Evolutionary conservation across 2,113 vertebrate genomes (phyloP), one percentile per base, ranked within the genome.

Genomic region (Cyprinodon variegatus): DNA sequence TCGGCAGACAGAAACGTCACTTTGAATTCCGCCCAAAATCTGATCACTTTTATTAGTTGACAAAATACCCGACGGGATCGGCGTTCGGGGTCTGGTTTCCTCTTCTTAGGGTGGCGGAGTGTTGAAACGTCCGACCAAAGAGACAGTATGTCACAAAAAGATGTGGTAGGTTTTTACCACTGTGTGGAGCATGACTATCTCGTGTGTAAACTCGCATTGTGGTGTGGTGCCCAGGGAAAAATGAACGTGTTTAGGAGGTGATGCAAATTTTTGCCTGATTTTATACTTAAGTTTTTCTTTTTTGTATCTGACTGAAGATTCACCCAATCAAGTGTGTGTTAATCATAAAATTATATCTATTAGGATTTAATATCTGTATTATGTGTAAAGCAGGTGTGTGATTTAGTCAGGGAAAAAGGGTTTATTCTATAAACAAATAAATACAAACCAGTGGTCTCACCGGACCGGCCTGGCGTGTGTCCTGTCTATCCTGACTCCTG

Each of bases 391-490:
- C 84, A 46, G 94, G 93, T 74, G 70, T 39, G 84, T 91, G 89
- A 95, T 94, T 93, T 93, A 94, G 90, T 84, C 29, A 92, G 67
- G 36, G 87, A 75, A 83, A 93, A 91, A 94, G 93, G 85, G 82
- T 91, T 92, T 93, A 94, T 93, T 94, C 93, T 87, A 93, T 93
- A 94, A 95, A 95, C 94, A 94, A 93, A 93, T 93, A 94, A 90
- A 94, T 82, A 92, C 87, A 90, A 83, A 90, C 84, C 83, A 71
- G 70, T 80, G 59, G 68, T 61, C 79, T 63, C 86, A 78, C 36
- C 65, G 78, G 72, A 78, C 82, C 17, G 50, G 45, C 82, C 65
- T 36, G 61, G 76, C 69, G 74, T 74, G 78, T 63, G 74, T 64
- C 68, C 46, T 77, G 88, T 88, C 87, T 85, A 77, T 79, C 70